Evolutionary conservation across 2,113 vertebrate genomes (phyloP).

Genomic region (Ophiodon elongatus): DNA sequence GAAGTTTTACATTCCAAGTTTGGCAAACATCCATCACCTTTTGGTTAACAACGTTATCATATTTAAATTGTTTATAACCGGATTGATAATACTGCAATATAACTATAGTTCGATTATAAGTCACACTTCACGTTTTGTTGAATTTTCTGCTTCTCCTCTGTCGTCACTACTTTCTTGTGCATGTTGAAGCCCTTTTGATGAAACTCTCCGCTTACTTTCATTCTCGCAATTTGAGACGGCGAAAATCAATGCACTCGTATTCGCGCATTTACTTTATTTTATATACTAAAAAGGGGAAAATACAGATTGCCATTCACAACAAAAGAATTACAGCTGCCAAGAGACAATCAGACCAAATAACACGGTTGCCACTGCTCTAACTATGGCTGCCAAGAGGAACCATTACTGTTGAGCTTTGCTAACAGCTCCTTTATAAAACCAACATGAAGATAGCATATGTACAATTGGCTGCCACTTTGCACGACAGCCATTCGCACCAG

Average conservation of each 20-base stretch:
- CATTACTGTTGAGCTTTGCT: slow-evolving; percentile 21
- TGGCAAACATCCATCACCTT: slow-evolving; percentile 18
- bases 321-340: slow-evolving; percentile 34
- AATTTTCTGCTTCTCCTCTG: too few species aligned
- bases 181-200: slow-evolving; percentile 1
- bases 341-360: slow-evolving; percentile 52
- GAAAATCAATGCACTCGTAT: slow-evolving; percentile 24
- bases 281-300: background rate
- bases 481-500: slow-evolving; percentile 24
- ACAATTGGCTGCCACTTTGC: slow-evolving; percentile 5
- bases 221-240: background rate
- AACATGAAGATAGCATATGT: slow-evolving; percentile 30
- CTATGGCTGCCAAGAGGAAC: slow-evolving; percentile 42
- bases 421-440: slow-evolving; percentile 47
- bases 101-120: background rate
- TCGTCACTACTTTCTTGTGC: background rate
- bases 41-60: background rate
- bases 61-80: background rate
- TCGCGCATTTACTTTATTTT: slow-evolving; percentile 13
- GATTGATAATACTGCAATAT: background rate
- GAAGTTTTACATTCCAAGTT: background rate
- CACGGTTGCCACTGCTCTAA: slow-evolving; percentile 43
- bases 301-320: background rate
- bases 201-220: slow-evolving; percentile 1
- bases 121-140: too few species aligned